Percentiles rank a stretch among this genome's conserved stretches.
phyloP scores from a whole-genome alignment of 2,113 vertebrate genomes.

The Pseudorasbora parva region DNA sequence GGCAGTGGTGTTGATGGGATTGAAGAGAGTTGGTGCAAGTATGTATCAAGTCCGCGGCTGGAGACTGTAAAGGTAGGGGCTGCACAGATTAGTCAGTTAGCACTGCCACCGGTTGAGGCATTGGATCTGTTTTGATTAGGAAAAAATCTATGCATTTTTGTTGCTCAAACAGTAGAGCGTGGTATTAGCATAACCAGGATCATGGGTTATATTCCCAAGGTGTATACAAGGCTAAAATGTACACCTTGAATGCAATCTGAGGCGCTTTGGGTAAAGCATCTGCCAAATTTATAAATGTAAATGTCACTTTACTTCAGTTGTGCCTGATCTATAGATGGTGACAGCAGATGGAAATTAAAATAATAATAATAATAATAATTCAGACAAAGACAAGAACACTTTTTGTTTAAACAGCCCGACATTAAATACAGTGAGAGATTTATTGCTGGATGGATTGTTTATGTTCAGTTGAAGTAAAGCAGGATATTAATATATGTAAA shows the following conservation, averaged over 20 bases:
- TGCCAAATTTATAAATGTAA: too few species aligned
- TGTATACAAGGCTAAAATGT: too few species aligned
- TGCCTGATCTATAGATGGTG: background rate
- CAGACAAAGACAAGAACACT: background rate
- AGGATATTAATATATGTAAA: background rate
- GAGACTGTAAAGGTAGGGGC: background rate
- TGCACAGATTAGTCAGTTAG: background rate
- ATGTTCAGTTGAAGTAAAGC: background rate
- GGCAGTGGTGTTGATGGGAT: conserved; percentile 27
- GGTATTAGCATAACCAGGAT: too few species aligned
- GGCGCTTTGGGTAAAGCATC: too few species aligned
- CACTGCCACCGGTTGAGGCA: background rate
- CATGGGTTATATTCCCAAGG: too few species aligned
- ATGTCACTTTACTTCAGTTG: background rate
- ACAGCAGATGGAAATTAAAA: background rate
- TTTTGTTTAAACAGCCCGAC: background rate
- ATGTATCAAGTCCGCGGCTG: conserved; percentile 35
- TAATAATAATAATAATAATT: background rate
- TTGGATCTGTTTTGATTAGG: background rate
- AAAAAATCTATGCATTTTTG: background rate
- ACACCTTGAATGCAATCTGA: too few species aligned
- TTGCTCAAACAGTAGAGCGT: background rate
- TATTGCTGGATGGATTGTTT: background rate
- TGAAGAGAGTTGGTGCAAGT: conserved; percentile 43
- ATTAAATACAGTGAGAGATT: background rate